These are phyloP conservation scores for Lampris megalopsis DNA, from an alignment of 2,113 vertebrate genomes.

Conservation along the genomic window DNA sequence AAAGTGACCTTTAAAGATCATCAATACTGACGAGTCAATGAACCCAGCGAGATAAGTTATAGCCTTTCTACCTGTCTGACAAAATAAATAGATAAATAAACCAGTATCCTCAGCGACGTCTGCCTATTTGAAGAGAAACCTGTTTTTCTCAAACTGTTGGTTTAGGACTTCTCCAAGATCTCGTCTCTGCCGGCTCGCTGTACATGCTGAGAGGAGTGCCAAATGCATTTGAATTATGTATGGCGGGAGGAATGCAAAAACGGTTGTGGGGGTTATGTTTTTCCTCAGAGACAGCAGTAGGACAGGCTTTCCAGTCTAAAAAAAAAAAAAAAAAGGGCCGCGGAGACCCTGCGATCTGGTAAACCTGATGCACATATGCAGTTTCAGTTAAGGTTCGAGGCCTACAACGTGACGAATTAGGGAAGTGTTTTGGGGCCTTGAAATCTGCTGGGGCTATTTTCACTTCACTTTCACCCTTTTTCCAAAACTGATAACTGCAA, in stretches of 20 bases:
- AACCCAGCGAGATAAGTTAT: not conserved
- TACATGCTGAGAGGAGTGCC: not conserved
- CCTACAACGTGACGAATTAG: not conserved
- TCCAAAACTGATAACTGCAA: too few relatives aligned
- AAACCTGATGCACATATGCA: too few relatives aligned
- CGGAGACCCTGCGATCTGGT: not conserved
- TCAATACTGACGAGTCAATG: conserved; percentile 23
- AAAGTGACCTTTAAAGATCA: conserved; percentile 30
- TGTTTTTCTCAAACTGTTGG: too few relatives aligned
- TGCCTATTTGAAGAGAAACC: too few relatives aligned
- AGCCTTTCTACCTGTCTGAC: conserved; percentile 3
- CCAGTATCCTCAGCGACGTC: too few relatives aligned
- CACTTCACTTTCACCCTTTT: too few relatives aligned
- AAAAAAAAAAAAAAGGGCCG: not conserved
- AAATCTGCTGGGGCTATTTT: not conserved
- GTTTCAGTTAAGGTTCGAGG: too few relatives aligned
- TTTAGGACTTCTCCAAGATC: not conserved
- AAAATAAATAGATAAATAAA: conserved; percentile 27
- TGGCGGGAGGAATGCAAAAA: not conserved
- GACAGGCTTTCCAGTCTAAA: not conserved
- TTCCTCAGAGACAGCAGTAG: not conserved
- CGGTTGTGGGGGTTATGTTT: not conserved
- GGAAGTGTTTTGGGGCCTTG: not conserved
- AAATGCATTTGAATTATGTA: not conserved
- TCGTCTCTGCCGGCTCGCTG: not conserved